Conservation (phyloP, 1,140 invertebrate genomes). For the Drosophila asahinai region DNA sequence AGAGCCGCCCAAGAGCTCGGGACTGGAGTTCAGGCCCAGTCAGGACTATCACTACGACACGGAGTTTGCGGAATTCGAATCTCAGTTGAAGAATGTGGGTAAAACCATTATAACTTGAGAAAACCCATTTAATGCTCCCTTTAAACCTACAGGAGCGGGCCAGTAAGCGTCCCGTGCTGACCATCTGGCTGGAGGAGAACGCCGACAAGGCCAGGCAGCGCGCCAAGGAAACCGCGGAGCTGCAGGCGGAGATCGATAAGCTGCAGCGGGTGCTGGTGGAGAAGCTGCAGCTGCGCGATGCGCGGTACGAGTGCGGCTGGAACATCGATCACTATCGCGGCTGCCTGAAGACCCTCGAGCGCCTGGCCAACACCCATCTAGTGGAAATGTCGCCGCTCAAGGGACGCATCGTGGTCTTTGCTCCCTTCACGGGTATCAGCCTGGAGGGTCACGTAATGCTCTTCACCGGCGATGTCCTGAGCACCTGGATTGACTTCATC, state of each 20-base stretch:
- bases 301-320: conserved; percentile 94
- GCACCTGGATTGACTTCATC: conserved; percentile 95
- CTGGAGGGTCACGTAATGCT: conserved; percentile 95
- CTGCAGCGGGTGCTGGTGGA: conserved; percentile 87
- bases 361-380: conserved; percentile 90
- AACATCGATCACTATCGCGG: conserved; percentile 94
- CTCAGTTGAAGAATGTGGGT: conserved; percentile 54
- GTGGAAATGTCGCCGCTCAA: conserved; percentile 89
- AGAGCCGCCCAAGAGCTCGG: conserved; percentile 27
- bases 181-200: conserved; percentile 89
- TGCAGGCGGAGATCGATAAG: conserved; percentile 89
- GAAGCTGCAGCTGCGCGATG: conserved; percentile 87
- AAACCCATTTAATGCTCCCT: not conserved
- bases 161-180: conserved; percentile 53
- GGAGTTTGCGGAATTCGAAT: conserved; percentile 71
- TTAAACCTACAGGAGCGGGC: conserved; percentile 69
- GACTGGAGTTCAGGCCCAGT: conserved; percentile 46
- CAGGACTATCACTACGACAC: conserved; percentile 67
- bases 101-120: not conserved
- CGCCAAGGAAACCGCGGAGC: conserved; percentile 87
- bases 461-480: conserved; percentile 94
- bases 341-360: conserved; percentile 91
- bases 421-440: conserved; percentile 94
- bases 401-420: conserved; percentile 92
- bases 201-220: conserved; percentile 87